Evolutionary conservation across 1,140 invertebrate species (phyloP).

Genomic region (Pogonomyrmex barbatus): DNA sequence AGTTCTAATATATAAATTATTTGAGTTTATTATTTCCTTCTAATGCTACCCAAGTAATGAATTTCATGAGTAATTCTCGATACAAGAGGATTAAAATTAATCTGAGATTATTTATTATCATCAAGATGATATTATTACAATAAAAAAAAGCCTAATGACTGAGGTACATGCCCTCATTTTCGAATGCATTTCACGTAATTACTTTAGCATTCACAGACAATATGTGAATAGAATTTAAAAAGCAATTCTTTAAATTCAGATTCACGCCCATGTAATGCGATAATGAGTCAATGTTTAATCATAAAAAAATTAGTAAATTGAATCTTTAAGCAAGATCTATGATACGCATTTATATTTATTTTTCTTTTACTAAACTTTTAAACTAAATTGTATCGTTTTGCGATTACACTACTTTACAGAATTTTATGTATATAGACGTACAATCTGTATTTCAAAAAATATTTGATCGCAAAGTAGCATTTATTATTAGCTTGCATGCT

Average conservation of each 20-base stretch:
- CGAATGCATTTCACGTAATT: constrained; percentile 67
- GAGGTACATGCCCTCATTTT: constrained; percentile 32
- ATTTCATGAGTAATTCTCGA: neutral
- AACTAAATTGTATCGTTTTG: neutral
- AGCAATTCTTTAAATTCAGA: neutral
- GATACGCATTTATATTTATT: constrained; percentile 2
- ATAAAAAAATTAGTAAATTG: neutral
- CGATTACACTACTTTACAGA: neutral
- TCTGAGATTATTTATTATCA: neutral
- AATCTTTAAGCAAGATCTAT: neutral
- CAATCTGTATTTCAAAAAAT: neutral
- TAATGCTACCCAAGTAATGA: neutral
- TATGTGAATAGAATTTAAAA: constrained; percentile 59
- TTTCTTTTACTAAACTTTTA: neutral
- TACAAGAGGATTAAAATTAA: neutral
- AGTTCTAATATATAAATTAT: neutral
- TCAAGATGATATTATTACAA: neutral
- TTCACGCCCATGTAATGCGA: neutral
- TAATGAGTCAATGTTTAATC: neutral
- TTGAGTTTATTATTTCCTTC: neutral
- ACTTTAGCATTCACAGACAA: constrained; percentile 68
- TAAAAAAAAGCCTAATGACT: constrained; percentile 13
- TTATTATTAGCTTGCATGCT: neutral
- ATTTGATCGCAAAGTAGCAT: neutral
- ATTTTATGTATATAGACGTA: neutral